A percentile compares a stretch with the other conserved stretches of the same genome.
These are phyloP conservation scores for Punctoribates punctum DNA, from an alignment of 2,888 invertebrate species.

Conservation along the genomic window DNA sequence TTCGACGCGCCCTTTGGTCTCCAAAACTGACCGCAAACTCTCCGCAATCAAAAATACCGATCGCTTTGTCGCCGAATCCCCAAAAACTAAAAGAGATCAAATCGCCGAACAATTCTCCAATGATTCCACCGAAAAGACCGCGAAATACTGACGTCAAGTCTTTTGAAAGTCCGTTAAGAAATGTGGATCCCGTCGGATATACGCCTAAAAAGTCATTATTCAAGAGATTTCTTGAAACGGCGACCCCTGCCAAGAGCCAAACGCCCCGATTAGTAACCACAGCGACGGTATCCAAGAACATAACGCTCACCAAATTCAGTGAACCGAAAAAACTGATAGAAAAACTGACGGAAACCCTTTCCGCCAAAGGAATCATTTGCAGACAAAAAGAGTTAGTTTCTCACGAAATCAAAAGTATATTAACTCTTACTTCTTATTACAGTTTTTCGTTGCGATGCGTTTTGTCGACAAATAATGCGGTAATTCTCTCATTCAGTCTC, in stretches of 20 bases:
- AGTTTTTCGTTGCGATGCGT: slow-evolving; percentile 42
- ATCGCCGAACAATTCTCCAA: slow-evolving; percentile 21
- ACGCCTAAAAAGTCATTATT: slow-evolving; percentile 44
- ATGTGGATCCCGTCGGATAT: no score
- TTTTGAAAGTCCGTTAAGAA: no score
- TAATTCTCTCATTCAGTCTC: slow-evolving; percentile 64
- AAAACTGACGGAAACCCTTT: slow-evolving; percentile 62
- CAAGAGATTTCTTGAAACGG: slow-evolving; percentile 43
- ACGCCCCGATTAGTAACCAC: slow-evolving; percentile 36
- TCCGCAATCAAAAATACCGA: slow-evolving; percentile 4
- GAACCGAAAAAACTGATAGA: slow-evolving; percentile 52
- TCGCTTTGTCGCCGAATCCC: background rate
- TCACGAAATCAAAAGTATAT: background rate
- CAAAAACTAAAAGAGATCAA: background rate
- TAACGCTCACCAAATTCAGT: slow-evolving; percentile 62
- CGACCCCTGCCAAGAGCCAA: slow-evolving; percentile 41
- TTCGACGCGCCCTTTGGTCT: background rate
- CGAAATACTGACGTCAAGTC: background rate
- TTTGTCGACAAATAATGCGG: slow-evolving; percentile 30
- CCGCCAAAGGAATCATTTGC: slow-evolving; percentile 63
- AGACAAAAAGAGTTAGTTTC: slow-evolving; percentile 64
- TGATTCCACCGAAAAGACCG: background rate
- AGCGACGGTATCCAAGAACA: slow-evolving; percentile 64
- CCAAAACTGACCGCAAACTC: background rate
- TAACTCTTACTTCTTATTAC: background rate